Evolutionary conservation across 2,888 invertebrate species (phyloP), one percentile per base, ranked within the genome.

Genomic region (Epistrophe eligans): DNA sequence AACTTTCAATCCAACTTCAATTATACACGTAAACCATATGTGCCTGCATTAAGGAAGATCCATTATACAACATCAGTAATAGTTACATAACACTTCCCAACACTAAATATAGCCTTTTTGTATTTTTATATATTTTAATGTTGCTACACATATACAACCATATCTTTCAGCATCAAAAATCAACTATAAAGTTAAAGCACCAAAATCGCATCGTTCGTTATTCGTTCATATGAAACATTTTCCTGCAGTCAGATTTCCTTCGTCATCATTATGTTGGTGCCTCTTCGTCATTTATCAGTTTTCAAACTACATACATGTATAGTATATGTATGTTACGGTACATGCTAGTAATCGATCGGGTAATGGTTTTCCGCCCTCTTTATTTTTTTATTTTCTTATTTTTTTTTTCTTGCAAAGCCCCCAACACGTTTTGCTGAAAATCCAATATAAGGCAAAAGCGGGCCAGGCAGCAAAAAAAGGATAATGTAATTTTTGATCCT

Each of bases 401-500:
- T 50, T 70, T 81, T 73, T 72, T 60, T 66, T 35, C 3, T 35
- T 24, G 15, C 38, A 40, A 73, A 77, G 77, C 64, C 70, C 85
- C 73, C 35, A 85, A 85, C 82, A 82, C 85, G 82, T 82, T 82
- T 71, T 82, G 74, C 85, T 82, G 79, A 77, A 87, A 87, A 87
- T 87, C 82, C 85, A 82, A 82, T 82, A 87, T 79, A 74, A 50
- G 38, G 73, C 35, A 43, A 40, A 66, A 48, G 48, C 11, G 50
- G 62, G 70, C 24, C 24, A 45, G 24, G 32, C 43, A 50, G 24
- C 35, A 67, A 73, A 77, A 74, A 82, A 73, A 70, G 77, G 77
- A 87, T 87, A 87, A 87, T 87, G 82, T 87, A 82, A 87, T 82
- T 87, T 87, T 70, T 87, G 85, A 87, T 87, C 77, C 82, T 58